A percentile compares a stretch with the other conserved stretches of the same genome.
phyloP scores from a whole-genome alignment of 2,888 invertebrate genomes.

The Achlya flavicornis region DNA sequence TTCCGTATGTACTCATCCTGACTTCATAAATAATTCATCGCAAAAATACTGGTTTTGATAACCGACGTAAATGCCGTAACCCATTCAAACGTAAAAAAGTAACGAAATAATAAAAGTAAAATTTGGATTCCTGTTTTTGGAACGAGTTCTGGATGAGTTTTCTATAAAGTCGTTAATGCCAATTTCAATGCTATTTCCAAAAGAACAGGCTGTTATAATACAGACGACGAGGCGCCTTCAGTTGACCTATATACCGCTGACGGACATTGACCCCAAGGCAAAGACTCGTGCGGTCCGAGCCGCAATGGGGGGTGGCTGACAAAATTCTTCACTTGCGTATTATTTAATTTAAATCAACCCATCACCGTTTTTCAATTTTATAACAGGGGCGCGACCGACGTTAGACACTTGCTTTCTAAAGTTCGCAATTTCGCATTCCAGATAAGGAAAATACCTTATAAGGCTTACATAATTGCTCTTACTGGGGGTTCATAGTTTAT shows the following conservation, averaged over 20 bases:
- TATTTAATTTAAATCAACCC: neutral
- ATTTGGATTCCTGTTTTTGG: conserved; percentile 51
- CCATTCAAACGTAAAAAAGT: conserved; percentile 27
- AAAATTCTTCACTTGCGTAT: conserved; percentile 37
- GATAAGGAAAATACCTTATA: conserved; percentile 2
- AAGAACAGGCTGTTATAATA: conserved; percentile 66
- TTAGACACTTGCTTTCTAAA: neutral
- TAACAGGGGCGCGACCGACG: neutral
- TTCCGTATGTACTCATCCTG: conserved; percentile 33
- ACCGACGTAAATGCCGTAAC: conserved; percentile 35
- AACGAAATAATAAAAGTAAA: conserved; percentile 45
- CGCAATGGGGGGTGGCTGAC: conserved; percentile 50
- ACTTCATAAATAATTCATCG: conserved; percentile 58
- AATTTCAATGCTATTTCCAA: conserved; percentile 49
- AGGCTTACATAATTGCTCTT: neutral
- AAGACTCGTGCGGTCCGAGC: conserved; percentile 55
- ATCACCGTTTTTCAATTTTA: neutral
- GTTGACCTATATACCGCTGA: conserved; percentile 76
- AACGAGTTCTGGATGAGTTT: conserved; percentile 53
- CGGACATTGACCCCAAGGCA: conserved; percentile 74
- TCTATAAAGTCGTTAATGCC: conserved; percentile 48
- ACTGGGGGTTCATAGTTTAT: neutral
- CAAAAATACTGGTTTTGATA: conserved; percentile 58
- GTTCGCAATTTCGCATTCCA: neutral
- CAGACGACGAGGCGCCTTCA: conserved; percentile 77